These are phyloP conservation scores for Peromyscus attwateri DNA, from an alignment of 2,797 vertebrate species.

Conservation along the genomic window DNA sequence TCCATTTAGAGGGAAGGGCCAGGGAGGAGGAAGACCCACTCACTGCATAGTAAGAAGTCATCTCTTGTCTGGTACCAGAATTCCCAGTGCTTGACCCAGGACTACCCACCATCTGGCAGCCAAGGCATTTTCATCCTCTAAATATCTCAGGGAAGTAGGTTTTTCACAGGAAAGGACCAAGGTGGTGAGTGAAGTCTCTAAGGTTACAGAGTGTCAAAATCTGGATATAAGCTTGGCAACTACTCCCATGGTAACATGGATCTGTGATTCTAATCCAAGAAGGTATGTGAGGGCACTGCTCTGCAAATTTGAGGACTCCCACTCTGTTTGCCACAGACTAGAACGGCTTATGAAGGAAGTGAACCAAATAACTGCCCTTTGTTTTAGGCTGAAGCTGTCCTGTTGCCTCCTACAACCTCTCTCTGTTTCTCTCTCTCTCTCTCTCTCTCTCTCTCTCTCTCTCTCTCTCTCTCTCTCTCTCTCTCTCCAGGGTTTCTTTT, in stretches of 20 bases:
- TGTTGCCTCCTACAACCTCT: neutral
- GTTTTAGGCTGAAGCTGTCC: neutral
- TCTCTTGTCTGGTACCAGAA: constrained; percentile 31
- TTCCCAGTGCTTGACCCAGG: neutral
- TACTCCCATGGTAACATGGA: neutral
- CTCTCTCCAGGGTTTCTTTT: too few species aligned
- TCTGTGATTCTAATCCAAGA: neutral
- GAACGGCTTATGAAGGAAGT: neutral
- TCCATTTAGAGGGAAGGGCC: neutral
- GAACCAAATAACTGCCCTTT: neutral
- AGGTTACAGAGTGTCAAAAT: constrained; percentile 31
- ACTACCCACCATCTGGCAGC: neutral
- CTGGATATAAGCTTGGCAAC: constrained; percentile 19
- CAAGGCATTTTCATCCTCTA: constrained; percentile 34
- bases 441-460: too few species aligned
- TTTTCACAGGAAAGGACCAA: neutral
- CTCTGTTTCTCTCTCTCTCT: neutral
- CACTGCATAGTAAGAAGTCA: neutral
- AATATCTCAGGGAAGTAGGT: neutral
- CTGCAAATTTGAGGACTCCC: neutral
- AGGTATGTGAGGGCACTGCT: neutral
- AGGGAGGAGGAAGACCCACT: neutral
- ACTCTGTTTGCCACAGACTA: neutral
- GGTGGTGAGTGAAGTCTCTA: constrained; percentile 1
- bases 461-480: neutral